Evolutionary conservation across 1,140 invertebrate genomes (phyloP).

Genomic region (Ceratoteleas bidentatus): DNA sequence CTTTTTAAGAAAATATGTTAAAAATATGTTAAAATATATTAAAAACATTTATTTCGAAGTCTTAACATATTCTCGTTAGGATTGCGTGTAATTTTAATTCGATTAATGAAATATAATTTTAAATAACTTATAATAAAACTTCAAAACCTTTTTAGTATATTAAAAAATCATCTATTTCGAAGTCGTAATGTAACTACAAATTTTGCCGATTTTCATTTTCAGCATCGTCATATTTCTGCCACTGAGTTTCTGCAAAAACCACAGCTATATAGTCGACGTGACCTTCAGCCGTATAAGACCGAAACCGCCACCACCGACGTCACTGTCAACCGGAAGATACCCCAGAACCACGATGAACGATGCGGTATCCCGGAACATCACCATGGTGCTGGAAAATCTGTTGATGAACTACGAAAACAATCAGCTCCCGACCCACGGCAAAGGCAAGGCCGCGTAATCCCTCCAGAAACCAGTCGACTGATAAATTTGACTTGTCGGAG

Average conservation of each 20-base stretch:
- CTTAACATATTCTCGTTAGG: too few relatives aligned
- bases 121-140: too few relatives aligned
- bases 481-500: neutral
- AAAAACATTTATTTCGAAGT: too few relatives aligned
- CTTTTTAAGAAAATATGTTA: too few relatives aligned
- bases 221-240: conserved; percentile 62
- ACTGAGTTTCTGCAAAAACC: conserved; percentile 68
- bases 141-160: too few relatives aligned
- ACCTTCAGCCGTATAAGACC: conserved; percentile 29
- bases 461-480: conserved; percentile 10
- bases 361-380: conserved; percentile 89
- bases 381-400: conserved; percentile 91
- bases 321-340: conserved; percentile 45
- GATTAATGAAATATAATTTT: too few relatives aligned
- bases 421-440: conserved; percentile 91
- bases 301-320: conserved; percentile 3
- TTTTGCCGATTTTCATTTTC: conserved; percentile 7
- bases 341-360: conserved; percentile 85
- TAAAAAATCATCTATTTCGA: too few relatives aligned
- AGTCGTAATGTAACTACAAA: too few relatives aligned
- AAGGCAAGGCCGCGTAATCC: conserved; percentile 82
- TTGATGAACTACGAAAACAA: conserved; percentile 95
- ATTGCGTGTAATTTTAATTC: too few relatives aligned
- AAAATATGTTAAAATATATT: too few relatives aligned
- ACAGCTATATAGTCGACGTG: conserved; percentile 61